Base-by-base conservation (phyloP, 1,140 invertebrate genomes). In the Phymastichus coffea region DNA sequence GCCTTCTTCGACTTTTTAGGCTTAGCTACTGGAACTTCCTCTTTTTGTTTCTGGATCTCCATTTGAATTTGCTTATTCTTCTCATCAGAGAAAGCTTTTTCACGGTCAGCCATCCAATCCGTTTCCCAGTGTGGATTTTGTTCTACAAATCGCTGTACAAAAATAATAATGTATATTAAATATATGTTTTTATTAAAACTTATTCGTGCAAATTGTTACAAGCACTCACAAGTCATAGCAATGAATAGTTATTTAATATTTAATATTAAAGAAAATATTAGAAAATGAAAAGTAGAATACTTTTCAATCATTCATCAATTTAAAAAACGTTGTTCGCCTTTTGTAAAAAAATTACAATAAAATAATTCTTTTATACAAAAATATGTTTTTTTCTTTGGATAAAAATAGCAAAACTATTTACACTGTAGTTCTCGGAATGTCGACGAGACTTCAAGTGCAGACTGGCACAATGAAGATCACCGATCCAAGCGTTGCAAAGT, bases 121-220 rank as follows among this genome's bases (percentile, higher is more conserved):
- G 85, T 87, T 73, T 94, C 91, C 87, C 90, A 93, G 65, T 91
- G 88, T 0, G 90, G 89, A 77, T 91, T 91, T 75, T 91, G 86
- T 41, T 88, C 86, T 6, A 90, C 84, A 65, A 89, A 92, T 57
- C 84, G 86, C 91, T 92, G 68, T 49, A 26, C 52, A 8, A 54
- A 57, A 65, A 41, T 53, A 58, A 61, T 30, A 52, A 33, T 44
- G 14, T 37, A 8, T 15, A 49, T 51, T 43, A 47, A 41, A 44
- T 40, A 44, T 40, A 23, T 20, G 3, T 44, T 43, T 47, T 1
- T 56, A 35, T 51, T 30, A 47, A 56, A 51, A 35, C 43, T 15
- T 20, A 43, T 37, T 15, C 20, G 41, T 15, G n/a, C 17, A 46
- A 46, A 46, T 19, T 46, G 8, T 46, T 8, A 46, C 15, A 14